Evolutionary conservation across 1,140 invertebrate genomes (phyloP).

Genomic region (Drosophila oshimai): DNA sequence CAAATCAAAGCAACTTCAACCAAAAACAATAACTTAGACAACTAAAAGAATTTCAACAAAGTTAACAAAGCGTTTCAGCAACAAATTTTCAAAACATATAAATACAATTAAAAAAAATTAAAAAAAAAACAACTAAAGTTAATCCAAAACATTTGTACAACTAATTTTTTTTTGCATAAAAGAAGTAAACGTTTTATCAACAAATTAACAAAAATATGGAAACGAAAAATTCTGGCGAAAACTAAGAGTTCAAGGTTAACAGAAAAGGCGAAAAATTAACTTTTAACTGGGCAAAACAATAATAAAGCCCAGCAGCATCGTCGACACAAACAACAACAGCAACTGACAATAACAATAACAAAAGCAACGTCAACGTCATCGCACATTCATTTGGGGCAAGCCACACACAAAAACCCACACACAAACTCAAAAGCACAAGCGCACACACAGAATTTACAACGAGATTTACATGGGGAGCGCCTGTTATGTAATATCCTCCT

Average conservation of each 20-base stretch:
- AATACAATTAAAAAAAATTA: constrained; percentile 14
- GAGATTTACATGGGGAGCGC: constrained; percentile 68
- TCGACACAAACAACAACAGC: constrained; percentile 2
- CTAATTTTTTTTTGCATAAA: constrained; percentile 51
- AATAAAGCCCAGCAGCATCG: constrained; percentile 23
- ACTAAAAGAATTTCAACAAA: constrained; percentile 69
- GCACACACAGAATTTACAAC: constrained; percentile 28
- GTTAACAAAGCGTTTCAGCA: constrained; percentile 79
- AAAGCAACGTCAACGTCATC: constrained; percentile 54
- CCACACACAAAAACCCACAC: constrained; percentile 23
- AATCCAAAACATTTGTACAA: constrained; percentile 32
- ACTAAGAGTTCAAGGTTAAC: constrained; percentile 42
- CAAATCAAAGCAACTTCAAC: constrained; percentile 41
- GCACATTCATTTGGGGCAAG: constrained; percentile 50
- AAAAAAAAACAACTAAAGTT: constrained; percentile 6
- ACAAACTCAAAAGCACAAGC: neutral
- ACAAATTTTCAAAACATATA: constrained; percentile 51
- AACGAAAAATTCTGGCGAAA: constrained; percentile 33
- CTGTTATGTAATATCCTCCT: constrained; percentile 79
- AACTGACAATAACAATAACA: constrained; percentile 44
- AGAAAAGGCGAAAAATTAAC: neutral
- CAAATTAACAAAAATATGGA: constrained; percentile 9
- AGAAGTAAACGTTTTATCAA: constrained; percentile 27
- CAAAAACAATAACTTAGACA: constrained; percentile 40
- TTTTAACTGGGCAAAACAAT: constrained; percentile 24